phyloP scores from a whole-genome alignment of 2,888 invertebrate species.

The Sminthurides aquaticus region DNA sequence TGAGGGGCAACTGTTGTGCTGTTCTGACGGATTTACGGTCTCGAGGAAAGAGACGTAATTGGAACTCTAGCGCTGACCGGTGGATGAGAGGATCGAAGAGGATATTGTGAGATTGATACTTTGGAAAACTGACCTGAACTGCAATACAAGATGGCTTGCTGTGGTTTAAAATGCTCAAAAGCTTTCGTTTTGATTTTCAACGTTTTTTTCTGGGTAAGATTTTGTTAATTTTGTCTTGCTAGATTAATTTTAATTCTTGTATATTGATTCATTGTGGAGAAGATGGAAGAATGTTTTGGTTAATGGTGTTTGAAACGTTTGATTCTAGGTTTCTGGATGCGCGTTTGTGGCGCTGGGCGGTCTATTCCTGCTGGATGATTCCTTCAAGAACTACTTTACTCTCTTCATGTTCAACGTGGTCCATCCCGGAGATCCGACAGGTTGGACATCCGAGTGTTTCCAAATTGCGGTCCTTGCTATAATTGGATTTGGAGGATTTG shows the following conservation, averaged over 20 bases:
- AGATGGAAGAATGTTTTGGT: too few species aligned
- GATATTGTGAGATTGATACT: too few species aligned
- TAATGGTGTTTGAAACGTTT: slow-evolving; percentile 1
- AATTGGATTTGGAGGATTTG: slow-evolving; percentile 50
- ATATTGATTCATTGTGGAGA: background rate
- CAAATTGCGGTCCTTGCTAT: slow-evolving; percentile 51
- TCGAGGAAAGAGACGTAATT: background rate
- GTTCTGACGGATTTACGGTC: background rate
- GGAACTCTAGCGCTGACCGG: too few species aligned
- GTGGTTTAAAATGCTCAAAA: slow-evolving; percentile 49
- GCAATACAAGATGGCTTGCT: slow-evolving; percentile 44
- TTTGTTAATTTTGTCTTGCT: slow-evolving; percentile 2
- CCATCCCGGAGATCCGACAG: slow-evolving; percentile 44
- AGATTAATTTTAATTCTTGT: background rate
- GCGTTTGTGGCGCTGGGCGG: slow-evolving; percentile 53
- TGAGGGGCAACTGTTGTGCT: too few species aligned
- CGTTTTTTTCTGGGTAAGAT: slow-evolving; percentile 49
- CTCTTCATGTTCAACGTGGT: slow-evolving; percentile 49
- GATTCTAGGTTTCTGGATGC: slow-evolving; percentile 52
- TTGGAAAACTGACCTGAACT: background rate
- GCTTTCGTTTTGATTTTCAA: slow-evolving; percentile 49
- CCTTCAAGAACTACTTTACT: slow-evolving; percentile 51
- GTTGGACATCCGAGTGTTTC: background rate
- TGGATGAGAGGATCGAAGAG: too few species aligned
- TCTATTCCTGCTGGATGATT: slow-evolving; percentile 52